Conservation (phyloP, 2,113 vertebrate genomes). For the Protomyctophum bolini region DNA sequence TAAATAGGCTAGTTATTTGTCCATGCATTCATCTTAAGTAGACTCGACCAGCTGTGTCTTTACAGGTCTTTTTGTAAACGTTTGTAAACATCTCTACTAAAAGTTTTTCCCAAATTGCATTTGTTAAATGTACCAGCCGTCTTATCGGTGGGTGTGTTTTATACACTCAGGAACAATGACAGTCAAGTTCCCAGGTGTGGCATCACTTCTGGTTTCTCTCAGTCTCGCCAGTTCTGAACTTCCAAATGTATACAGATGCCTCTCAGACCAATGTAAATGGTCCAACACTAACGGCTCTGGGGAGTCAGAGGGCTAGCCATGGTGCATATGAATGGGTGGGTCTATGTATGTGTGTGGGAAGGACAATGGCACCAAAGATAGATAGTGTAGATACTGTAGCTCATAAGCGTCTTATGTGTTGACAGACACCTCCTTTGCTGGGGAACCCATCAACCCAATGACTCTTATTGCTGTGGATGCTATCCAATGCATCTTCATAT, state of each 20-base stretch:
- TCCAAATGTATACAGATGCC: conserved; percentile 27
- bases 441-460: too few relatives aligned
- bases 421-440: too few relatives aligned
- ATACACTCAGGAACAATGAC: not conserved
- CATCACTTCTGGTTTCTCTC: conserved; percentile 30
- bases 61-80: too few relatives aligned
- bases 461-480: not conserved
- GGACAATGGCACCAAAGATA: conserved; percentile 5
- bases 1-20: too few relatives aligned
- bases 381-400: not conserved
- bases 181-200: not conserved
- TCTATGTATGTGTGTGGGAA: not conserved
- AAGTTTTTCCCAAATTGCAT: not conserved
- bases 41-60: too few relatives aligned
- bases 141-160: too few relatives aligned
- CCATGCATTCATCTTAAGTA: too few relatives aligned
- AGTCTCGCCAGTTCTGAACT: conserved; percentile 27
- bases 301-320: conserved; percentile 10
- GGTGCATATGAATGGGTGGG: conserved; percentile 5
- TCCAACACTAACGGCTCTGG: conserved; percentile 19
- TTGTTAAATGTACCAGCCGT: conserved; percentile 5
- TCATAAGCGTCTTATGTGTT: conserved; percentile 4
- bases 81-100: too few relatives aligned
- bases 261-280: conserved; percentile 36
- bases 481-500: not conserved